phyloP scores from a whole-genome alignment of 2,113 vertebrate genomes.

The Megalops atlanticus region DNA sequence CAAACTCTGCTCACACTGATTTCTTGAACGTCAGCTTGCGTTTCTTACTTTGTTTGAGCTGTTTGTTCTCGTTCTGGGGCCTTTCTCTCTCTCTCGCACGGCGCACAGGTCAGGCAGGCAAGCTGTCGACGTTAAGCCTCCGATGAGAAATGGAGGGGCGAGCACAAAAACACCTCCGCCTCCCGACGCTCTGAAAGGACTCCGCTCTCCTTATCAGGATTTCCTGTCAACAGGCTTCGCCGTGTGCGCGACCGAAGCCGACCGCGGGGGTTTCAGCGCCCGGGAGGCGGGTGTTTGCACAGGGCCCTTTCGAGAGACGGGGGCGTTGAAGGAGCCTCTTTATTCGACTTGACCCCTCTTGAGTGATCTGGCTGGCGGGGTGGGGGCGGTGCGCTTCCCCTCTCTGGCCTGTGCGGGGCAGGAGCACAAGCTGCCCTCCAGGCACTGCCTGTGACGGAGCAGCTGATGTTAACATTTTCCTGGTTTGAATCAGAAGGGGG shows the following conservation, averaged over 20 bases:
- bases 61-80: too few species aligned
- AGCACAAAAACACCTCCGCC: not conserved
- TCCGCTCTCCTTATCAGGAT: conserved; percentile 24
- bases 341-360: not conserved
- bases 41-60: too few species aligned
- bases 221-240: conserved; percentile 33
- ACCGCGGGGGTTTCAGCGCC: not conserved
- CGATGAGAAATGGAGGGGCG: not conserved
- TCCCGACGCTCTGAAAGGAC: conserved; percentile 15
- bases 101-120: too few species aligned
- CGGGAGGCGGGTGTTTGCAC: not conserved
- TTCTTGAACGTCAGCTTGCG: too few species aligned
- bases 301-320: conserved; percentile 1
- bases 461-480: too few species aligned
- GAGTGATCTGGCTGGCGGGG: not conserved
- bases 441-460: too few species aligned
- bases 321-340: not conserved
- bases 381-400: too few species aligned
- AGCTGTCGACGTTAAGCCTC: not conserved
- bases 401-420: too few species aligned
- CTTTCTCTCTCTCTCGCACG: too few species aligned
- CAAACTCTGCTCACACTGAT: too few species aligned
- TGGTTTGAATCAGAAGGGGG: not conserved
- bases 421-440: too few species aligned
- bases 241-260: not conserved